phyloP scores from a whole-genome alignment of 2,888 invertebrate genomes.

The Pterostichus madidus region DNA sequence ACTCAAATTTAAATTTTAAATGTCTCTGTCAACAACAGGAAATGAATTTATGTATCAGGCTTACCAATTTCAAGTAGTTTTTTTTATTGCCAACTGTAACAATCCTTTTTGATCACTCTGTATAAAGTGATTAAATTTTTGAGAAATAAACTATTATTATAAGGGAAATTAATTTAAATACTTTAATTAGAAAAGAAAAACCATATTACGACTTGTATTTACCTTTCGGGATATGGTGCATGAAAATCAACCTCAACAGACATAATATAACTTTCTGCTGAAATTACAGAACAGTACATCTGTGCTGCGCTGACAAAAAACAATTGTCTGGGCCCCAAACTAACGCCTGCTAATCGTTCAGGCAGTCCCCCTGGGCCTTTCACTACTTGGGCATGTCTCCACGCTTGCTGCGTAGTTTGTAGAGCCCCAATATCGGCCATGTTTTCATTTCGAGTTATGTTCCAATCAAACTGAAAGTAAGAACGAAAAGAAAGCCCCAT shows the following conservation, averaged over 20 bases:
- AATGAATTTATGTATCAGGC: no score
- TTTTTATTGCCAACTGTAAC: no score
- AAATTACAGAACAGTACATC: constrained; percentile 78
- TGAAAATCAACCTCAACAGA: constrained; percentile 79
- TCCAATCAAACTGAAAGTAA: constrained; percentile 78
- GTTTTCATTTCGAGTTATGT: constrained; percentile 79
- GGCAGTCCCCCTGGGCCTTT: constrained; percentile 72
- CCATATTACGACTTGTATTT: no score
- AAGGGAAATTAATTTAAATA: no score
- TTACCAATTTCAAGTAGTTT: no score
- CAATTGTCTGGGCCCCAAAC: constrained; percentile 77
- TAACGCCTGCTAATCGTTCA: constrained; percentile 76
- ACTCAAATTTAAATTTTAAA: no score
- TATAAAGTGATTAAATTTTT: no score
- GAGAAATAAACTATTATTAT: no score
- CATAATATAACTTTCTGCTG: constrained; percentile 78
- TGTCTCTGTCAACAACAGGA: no score
- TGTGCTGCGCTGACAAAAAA: constrained; percentile 79
- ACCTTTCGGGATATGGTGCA: constrained; percentile 79
- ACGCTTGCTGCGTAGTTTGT: constrained; percentile 77
- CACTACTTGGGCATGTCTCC: constrained; percentile 71
- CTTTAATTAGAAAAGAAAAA: no score
- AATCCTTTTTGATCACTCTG: no score
- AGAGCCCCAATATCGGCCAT: constrained; percentile 79
- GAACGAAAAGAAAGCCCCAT: not conserved